phyloP scores from a whole-genome alignment of 2,113 vertebrate genomes.

The Perca schrenkii region DNA sequence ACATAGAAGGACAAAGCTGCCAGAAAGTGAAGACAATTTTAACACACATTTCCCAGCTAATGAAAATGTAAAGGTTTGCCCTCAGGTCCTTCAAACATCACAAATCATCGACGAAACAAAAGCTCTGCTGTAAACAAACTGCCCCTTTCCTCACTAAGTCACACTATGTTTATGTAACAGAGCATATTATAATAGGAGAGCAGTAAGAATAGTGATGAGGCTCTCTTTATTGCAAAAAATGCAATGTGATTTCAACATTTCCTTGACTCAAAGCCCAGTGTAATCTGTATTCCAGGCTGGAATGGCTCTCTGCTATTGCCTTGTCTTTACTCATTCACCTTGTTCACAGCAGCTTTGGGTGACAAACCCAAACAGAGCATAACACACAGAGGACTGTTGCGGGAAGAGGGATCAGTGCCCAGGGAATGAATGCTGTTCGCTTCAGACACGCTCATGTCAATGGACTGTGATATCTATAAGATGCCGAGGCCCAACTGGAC shows the following conservation, averaged over 20 bases:
- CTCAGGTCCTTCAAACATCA: slow-evolving; percentile 6
- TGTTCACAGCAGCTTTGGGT: slow-evolving; percentile 58
- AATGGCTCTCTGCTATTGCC: slow-evolving; percentile 31
- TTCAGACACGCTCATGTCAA: slow-evolving; percentile 51
- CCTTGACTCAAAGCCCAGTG: slow-evolving; percentile 18
- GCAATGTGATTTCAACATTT: slow-evolving; percentile 41
- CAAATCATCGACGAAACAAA: slow-evolving; percentile 12
- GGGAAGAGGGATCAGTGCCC: slow-evolving; percentile 37
- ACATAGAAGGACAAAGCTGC: slow-evolving; percentile 14
- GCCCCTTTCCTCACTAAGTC: background rate
- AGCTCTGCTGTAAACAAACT: slow-evolving; percentile 8
- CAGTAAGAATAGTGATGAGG: slow-evolving; percentile 2
- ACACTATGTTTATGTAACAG: background rate
- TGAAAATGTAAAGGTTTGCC: slow-evolving; percentile 46
- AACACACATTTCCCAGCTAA: slow-evolving; percentile 22
- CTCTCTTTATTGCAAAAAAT: slow-evolving; percentile 21
- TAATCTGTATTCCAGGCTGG: slow-evolving; percentile 45
- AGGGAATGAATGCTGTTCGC: slow-evolving; percentile 44
- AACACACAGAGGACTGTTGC: slow-evolving; percentile 47
- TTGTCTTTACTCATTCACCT: slow-evolving; percentile 58
- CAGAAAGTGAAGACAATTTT: slow-evolving; percentile 14
- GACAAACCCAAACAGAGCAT: slow-evolving; percentile 57
- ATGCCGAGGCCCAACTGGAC: slow-evolving; percentile 29
- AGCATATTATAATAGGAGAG: background rate
- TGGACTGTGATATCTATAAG: slow-evolving; percentile 54